Evolutionary conservation across 2,113 vertebrate genomes (phyloP).

Genomic region (Tragulus kanchil): DNA sequence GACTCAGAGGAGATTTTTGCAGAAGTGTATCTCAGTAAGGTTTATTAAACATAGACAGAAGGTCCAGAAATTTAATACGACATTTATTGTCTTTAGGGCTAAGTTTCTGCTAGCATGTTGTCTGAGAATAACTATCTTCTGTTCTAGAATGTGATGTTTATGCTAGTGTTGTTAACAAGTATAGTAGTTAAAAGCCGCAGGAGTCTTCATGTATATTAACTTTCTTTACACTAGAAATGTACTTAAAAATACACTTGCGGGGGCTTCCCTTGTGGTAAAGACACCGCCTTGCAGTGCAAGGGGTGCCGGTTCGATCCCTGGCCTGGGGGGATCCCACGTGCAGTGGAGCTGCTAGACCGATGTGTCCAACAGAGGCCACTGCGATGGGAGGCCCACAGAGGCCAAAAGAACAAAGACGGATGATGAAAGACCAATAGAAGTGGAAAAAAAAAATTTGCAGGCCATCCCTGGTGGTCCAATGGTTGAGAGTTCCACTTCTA

Average conservation of each 20-base stretch:
- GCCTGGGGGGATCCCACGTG: no score
- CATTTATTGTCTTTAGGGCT: neutral
- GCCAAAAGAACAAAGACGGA: no score
- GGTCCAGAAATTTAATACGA: neutral
- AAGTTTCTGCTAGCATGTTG: neutral
- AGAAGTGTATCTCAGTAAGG: neutral
- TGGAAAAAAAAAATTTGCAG: no score
- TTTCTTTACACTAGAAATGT: neutral
- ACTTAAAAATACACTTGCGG: neutral
- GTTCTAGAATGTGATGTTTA: neutral
- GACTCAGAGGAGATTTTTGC: neutral
- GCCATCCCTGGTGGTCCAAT: no score
- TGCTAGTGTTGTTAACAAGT: neutral
- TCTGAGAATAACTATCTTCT: slow-evolving; percentile 28
- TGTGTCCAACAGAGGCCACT: no score
- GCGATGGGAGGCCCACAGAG: no score
- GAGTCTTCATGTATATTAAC: neutral
- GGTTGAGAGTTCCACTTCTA: no score
- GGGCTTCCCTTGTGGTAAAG: neutral
- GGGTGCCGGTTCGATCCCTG: neutral
- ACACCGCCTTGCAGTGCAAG: neutral
- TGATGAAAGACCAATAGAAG: no score
- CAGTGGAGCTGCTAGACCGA: no score
- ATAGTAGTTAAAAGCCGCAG: neutral
- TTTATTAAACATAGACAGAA: neutral